phyloP scores from a whole-genome alignment of 2,113 vertebrate genomes.

The Cichladusa arquata region DNA sequence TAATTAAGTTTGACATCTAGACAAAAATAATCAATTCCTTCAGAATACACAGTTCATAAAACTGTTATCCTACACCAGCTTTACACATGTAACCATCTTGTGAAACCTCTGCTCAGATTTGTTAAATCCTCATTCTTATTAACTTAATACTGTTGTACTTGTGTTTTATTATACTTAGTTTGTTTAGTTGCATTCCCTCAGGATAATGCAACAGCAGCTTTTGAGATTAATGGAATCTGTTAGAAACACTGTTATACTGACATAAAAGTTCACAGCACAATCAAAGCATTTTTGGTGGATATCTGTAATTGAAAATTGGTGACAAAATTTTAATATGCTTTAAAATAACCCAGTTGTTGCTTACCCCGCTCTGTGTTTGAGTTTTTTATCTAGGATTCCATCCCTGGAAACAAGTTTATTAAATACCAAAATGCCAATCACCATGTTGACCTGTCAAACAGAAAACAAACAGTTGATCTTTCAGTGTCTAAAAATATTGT shows the following conservation, averaged over 20 bases:
- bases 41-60: not conserved
- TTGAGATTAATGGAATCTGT: constrained; percentile 34
- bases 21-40: not conserved
- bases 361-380: constrained; percentile 99
- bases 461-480: constrained; percentile 63
- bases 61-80: not conserved
- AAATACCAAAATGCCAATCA: constrained; percentile 99
- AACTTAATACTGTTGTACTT: constrained; percentile 55
- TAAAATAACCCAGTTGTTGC: constrained; percentile 68
- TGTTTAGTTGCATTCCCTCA: constrained; percentile 18
- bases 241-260: constrained; percentile 5
- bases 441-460: constrained; percentile 97
- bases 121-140: not conserved
- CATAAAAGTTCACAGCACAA: constrained; percentile 31
- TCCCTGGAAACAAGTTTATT: constrained; percentile 99
- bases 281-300: constrained; percentile 7
- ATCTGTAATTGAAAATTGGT: constrained; percentile 7
- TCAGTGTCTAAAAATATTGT: constrained; percentile 15
- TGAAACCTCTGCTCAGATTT: not conserved
- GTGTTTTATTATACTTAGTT: constrained; percentile 44
- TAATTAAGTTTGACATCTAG: not conserved
- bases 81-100: not conserved
- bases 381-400: constrained; percentile 99
- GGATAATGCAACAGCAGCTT: not conserved
- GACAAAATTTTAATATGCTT: constrained; percentile 30